phyloP scores from a whole-genome alignment of 2,888 invertebrate genomes.

The Dryococelus australis region DNA sequence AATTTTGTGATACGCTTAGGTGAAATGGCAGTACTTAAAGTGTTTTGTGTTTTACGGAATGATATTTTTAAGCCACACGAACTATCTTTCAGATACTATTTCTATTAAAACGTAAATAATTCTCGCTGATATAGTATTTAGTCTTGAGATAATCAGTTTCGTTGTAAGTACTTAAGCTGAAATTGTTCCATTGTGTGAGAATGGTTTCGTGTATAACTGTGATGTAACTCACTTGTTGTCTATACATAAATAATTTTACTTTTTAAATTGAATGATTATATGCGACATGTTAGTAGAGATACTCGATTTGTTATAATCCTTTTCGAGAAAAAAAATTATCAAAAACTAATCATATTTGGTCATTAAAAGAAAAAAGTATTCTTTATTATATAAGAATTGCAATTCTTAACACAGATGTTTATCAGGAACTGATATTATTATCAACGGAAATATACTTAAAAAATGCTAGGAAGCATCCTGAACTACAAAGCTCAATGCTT shows the following conservation, averaged over 20 bases:
- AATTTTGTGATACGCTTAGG: conserved; percentile 11
- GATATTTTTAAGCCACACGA: too few relatives aligned
- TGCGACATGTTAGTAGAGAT: too few relatives aligned
- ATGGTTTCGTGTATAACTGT: neutral
- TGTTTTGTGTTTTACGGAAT: neutral
- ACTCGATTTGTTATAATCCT: neutral
- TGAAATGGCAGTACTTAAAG: neutral
- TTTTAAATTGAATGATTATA: neutral
- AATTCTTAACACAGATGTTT: neutral
- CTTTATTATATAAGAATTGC: neutral
- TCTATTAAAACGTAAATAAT: neutral
- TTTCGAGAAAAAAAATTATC: neutral
- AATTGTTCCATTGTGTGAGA: too few relatives aligned
- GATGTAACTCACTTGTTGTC: neutral
- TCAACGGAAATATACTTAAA: neutral
- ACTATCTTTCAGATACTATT: neutral
- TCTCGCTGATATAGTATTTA: neutral
- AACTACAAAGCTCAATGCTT: neutral
- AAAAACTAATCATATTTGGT: neutral
- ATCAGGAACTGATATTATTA: neutral
- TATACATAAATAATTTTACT: neutral
- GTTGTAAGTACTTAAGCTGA: neutral
- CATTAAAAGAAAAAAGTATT: neutral
- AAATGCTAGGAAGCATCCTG: neutral
- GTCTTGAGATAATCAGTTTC: neutral